A percentile compares a stretch with the other conserved stretches of the same genome.
Evolutionary conservation across 1,140 invertebrate species (phyloP).

Genomic region (Drosophila bocqueti): DNA sequence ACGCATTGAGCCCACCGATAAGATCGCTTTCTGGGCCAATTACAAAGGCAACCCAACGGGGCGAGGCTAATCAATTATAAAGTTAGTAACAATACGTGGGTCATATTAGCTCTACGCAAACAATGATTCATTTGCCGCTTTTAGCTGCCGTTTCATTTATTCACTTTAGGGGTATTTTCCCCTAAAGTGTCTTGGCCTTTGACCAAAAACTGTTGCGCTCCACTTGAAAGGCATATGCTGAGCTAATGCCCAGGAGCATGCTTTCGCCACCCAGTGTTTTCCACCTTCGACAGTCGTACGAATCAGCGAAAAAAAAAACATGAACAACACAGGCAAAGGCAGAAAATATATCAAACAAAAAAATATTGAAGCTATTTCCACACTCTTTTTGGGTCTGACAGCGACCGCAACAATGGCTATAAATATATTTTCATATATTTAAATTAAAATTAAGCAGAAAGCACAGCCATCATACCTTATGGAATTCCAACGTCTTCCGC

Average conservation of each 20-base stretch:
- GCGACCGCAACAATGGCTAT: constrained; percentile 78
- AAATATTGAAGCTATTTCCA: constrained; percentile 76
- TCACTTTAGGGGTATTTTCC: constrained; percentile 3
- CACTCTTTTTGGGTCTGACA: constrained; percentile 58
- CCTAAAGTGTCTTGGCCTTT: constrained; percentile 55
- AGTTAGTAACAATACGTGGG: constrained; percentile 40
- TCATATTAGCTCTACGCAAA: constrained; percentile 12
- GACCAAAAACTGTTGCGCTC: constrained; percentile 56
- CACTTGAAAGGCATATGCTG: constrained; percentile 56
- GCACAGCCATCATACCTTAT: constrained; percentile 60
- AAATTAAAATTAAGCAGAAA: constrained; percentile 59
- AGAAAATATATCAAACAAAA: constrained; percentile 40
- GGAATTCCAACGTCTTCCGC: constrained; percentile 29
- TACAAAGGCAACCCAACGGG: constrained; percentile 23
- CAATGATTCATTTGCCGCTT: constrained; percentile 43
- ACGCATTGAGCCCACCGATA: constrained; percentile 38
- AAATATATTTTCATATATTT: constrained; percentile 76
- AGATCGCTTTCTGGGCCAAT: constrained; percentile 26
- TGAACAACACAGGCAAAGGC: constrained; percentile 12
- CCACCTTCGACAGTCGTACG: constrained; percentile 65
- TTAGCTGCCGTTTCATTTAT: constrained; percentile 35
- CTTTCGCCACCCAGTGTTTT: constrained; percentile 44
- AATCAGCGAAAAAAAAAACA: constrained; percentile 48
- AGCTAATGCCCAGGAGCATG: constrained; percentile 20
- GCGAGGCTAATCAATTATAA: constrained; percentile 41